Evolutionary conservation across 2,888 invertebrate genomes (phyloP), one percentile per base, ranked within the genome.

Genomic region (Harpagoxenus sublaevis): DNA sequence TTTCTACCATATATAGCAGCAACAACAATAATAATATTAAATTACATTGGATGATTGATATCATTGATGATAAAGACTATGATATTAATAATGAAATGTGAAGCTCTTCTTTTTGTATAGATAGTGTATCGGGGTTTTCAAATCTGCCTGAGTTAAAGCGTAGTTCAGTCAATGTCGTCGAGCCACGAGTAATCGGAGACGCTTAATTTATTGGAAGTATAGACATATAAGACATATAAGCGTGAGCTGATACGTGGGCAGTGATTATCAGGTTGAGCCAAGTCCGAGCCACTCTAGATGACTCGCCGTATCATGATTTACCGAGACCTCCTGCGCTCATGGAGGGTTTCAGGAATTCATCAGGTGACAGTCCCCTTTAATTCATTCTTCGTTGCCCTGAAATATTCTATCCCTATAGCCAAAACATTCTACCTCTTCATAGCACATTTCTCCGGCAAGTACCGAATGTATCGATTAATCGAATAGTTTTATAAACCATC

Each of bases 231-330:
- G 23, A 23, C 23, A 23, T 23, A 84, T 85, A 86, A 89, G 71
- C 65, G 63, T 65, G 63, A 86, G 66, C 82, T 83, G 83, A 86
- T 84, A 87, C 83, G 89, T 87, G 85, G 89, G 84, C 79, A 85
- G 88, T 57, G 86, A 81, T 87, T 91, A 91, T 90, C 91, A 87
- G 83, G 66, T 48, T 84, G 62, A 83, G 75, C 82, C 85, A 81
- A 85, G 89, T 73, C 82, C 79, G 83, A 82, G 71, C 68, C 87
- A 85, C 86, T 88, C 83, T 68, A 87, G 89, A 91, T 89, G 88
- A 91, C 90, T 81, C 84, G 70, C 74, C 83, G 86, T 91, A 89
- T 91, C 89, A 88, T 91, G 92, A 92, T 92, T 92, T 92, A 89
- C 84, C 83, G 77, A 55, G 85, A 87, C 86, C 88, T 87, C 84